Percentiles rank a stretch among this genome's conserved stretches.
Conservation (phyloP, 2,113 vertebrate genomes). For the Egretta garzetta region DNA sequence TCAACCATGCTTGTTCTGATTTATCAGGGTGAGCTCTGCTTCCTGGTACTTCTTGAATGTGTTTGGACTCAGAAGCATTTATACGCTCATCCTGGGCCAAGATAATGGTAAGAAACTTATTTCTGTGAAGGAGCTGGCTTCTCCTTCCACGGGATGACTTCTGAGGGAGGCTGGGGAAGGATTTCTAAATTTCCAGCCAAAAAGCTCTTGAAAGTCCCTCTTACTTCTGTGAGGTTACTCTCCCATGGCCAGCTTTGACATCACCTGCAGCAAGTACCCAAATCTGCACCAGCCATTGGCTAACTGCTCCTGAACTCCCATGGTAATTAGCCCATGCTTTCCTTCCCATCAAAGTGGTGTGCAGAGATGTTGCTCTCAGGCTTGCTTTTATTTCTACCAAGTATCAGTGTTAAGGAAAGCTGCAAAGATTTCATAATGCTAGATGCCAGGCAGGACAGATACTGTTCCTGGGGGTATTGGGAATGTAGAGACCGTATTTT, state of each 20-base stretch:
- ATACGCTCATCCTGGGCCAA: conserved; percentile 96
- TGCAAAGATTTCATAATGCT: neutral
- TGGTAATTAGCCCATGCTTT: neutral
- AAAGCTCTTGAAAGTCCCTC: neutral
- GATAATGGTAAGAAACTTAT: conserved; percentile 88
- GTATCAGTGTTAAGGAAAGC: neutral
- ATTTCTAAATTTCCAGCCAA: neutral
- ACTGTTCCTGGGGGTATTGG: neutral
- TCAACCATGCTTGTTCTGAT: neutral
- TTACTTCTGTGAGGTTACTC: neutral
- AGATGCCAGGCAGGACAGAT: neutral
- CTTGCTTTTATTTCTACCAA: neutral
- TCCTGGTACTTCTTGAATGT: conserved; percentile 99
- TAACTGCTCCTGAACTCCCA: neutral
- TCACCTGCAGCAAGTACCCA: neutral
- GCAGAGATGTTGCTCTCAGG: neutral
- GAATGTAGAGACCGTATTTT: neutral
- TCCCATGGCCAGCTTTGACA: neutral
- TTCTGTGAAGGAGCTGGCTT: neutral
- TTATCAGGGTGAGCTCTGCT: conserved; percentile 94
- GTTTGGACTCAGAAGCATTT: conserved; percentile 98
- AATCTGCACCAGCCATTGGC: neutral
- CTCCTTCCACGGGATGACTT: neutral
- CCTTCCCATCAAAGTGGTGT: neutral
- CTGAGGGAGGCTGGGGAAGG: neutral